These are phyloP conservation scores for Crambe crambe DNA, from an alignment of 37 sponge, comb jelly and placozoan species.

Conservation along the genomic window DNA sequence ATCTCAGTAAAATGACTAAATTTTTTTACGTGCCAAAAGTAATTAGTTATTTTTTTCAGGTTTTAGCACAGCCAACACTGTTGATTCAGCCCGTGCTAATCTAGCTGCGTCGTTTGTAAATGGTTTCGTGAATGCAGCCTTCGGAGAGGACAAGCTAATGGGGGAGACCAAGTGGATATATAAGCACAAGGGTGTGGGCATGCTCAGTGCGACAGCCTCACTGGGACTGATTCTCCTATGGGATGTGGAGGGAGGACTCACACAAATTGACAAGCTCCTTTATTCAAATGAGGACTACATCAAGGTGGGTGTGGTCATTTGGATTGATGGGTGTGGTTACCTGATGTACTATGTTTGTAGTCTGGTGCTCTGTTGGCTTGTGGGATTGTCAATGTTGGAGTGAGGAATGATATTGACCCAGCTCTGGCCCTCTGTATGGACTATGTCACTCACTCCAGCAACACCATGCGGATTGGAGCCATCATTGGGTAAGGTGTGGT, in stretches of 20 bases:
- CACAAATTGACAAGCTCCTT: constrained; percentile 96
- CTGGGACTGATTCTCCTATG: constrained; percentile 97
- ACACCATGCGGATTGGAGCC: constrained; percentile 83
- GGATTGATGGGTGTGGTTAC: neutral
- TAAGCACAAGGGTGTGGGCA: constrained; percentile 91
- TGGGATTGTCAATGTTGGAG: constrained; percentile 97
- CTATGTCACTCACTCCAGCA: constrained; percentile 78
- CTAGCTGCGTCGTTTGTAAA: constrained; percentile 97
- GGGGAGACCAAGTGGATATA: constrained; percentile 95
- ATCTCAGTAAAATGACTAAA: neutral
- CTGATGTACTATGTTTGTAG: constrained; percentile 31
- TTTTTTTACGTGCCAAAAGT: too few species aligned
- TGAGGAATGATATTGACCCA: constrained; percentile 97
- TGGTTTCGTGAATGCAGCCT: constrained; percentile 95
- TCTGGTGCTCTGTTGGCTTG: constrained; percentile 96
- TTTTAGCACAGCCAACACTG: constrained; percentile 58
- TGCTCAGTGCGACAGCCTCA: constrained; percentile 98
- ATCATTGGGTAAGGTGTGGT: constrained; percentile 78
- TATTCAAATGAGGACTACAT: constrained; percentile 92
- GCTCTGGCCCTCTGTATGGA: constrained; percentile 95
- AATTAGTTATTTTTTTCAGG: too few species aligned
- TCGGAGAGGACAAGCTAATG: constrained; percentile 92
- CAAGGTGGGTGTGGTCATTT: constrained; percentile 69
- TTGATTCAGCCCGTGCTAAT: constrained; percentile 92
- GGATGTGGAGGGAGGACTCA: constrained; percentile 98